These are phyloP conservation scores for Holcopasites calliopsidis DNA, from an alignment of 1,140 invertebrate species.

Conservation along the genomic window DNA sequence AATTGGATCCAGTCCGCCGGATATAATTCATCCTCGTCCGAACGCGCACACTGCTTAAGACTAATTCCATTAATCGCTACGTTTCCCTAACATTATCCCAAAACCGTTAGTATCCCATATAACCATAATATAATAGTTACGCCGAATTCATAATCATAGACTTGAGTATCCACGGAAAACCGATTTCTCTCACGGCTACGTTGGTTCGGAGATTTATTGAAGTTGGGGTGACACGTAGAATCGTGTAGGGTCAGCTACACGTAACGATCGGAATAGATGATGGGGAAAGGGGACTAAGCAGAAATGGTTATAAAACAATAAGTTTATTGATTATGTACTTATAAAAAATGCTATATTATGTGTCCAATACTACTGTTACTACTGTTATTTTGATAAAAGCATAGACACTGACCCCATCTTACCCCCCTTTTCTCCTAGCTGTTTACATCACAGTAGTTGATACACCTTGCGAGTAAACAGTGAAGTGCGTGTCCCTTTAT, in stretches of 20 bases:
- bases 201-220: neutral
- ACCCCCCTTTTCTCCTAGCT: neutral
- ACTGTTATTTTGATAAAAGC: too few species aligned
- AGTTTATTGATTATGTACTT: too few species aligned
- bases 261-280: too few species aligned
- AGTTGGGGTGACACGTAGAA: neutral
- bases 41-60: neutral
- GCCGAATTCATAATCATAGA: neutral
- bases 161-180: neutral
- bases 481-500: neutral
- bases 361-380: too few species aligned
- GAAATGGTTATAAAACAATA: too few species aligned
- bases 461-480: neutral
- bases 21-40: conserved; percentile 22
- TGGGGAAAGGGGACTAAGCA: too few species aligned
- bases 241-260: neutral
- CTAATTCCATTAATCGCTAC: conserved; percentile 9
- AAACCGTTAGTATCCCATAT: neutral
- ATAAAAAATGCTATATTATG: too few species aligned
- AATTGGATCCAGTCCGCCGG: conserved; percentile 19
- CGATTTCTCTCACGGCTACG: neutral
- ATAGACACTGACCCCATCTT: neutral
- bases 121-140: neutral
- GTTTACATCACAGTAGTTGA: neutral
- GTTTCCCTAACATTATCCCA: neutral